Base-by-base conservation (phyloP, 2,797 vertebrate genomes). In the Basileuterus tristriatus region DNA sequence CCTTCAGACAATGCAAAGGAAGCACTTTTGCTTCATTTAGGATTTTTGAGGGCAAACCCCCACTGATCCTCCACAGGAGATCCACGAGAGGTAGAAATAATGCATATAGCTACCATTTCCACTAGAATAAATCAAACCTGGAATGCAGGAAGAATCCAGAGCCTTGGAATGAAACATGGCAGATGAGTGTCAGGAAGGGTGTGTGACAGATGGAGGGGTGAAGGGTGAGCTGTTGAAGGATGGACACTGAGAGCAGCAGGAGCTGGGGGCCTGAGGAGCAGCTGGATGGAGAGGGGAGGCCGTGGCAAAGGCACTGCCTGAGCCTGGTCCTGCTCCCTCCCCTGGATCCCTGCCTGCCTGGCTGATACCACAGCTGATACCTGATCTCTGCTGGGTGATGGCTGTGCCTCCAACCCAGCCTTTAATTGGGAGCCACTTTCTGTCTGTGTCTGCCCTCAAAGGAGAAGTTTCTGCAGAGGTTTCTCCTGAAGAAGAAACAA, bases 401-500 rank as follows among this genome's bases (percentile, higher is more conserved):
- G 84, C 52, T 63, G 24, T 83, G 89, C 81, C 50, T 65, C 76
- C 90, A 62, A 12, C 47, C 87, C 21, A 55, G 72, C 79, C 84
- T 89, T 36, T 94, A 90, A 62, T 62, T 81, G 90, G 77, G 69
- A 93, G 76, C 30, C 65, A 32, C 86, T 93, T 67, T 65, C 47
- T 60, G 58, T 85, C 49, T 94, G 9, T 72, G 80, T 87, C 92
- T 93, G 93, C 79, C 88, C 92, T 90, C 80, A 68, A 87, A 43
- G 15, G 19, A 75, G n/a, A 74, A 32, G 3, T 94, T 95, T 90
- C 96, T 96, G 79, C 84, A 63, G 93, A 90, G 77, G 63, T 37
- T 95, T 96, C 94, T 92, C 3, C 4, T 70, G 84, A 89, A 81
- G 87, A 90, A 80, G 90, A 85, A 32, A 89, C 68, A 80, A 83